Conservation (phyloP, 1,140 invertebrate genomes). For the Holcopasites calliopsidis region DNA sequence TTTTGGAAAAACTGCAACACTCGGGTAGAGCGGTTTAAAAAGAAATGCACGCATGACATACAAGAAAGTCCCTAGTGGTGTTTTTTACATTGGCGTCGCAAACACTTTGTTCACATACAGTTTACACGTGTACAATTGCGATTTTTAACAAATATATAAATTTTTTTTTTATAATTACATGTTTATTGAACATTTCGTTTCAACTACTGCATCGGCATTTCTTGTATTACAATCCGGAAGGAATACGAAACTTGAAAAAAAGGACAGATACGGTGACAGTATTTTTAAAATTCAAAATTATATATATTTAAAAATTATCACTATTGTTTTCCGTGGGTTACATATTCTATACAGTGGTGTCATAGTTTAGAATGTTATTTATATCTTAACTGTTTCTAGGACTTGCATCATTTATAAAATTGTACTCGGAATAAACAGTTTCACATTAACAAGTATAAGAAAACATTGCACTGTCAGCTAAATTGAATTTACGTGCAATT, state of each 20-base stretch:
- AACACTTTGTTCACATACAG: neutral
- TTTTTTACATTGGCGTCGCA: conserved; percentile 15
- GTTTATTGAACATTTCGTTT: conserved; percentile 1
- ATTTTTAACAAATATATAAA: conserved; percentile 18
- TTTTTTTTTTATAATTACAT: neutral
- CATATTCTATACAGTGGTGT: conserved; percentile 57
- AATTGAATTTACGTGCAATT: too few species aligned
- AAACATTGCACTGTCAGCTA: conserved; percentile 21
- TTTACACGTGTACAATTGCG: neutral
- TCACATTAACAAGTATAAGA: conserved; percentile 7
- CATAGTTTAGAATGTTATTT: conserved; percentile 38
- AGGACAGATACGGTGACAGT: neutral
- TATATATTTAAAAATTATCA: conserved; percentile 60
- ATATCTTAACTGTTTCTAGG: conserved; percentile 31
- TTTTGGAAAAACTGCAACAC: neutral
- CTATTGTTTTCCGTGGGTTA: conserved; percentile 51
- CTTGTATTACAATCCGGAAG: neutral
- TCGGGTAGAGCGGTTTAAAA: conserved; percentile 3
- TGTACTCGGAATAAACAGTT: neutral
- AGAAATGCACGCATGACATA: neutral
- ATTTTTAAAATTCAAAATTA: conserved; percentile 60
- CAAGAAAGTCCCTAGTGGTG: conserved; percentile 40
- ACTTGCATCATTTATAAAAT: conserved; percentile 34
- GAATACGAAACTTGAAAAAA: neutral
- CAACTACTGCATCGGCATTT: neutral